Base-by-base conservation (phyloP, 2,797 vertebrate species). In the Poecilia velifera region DNA sequence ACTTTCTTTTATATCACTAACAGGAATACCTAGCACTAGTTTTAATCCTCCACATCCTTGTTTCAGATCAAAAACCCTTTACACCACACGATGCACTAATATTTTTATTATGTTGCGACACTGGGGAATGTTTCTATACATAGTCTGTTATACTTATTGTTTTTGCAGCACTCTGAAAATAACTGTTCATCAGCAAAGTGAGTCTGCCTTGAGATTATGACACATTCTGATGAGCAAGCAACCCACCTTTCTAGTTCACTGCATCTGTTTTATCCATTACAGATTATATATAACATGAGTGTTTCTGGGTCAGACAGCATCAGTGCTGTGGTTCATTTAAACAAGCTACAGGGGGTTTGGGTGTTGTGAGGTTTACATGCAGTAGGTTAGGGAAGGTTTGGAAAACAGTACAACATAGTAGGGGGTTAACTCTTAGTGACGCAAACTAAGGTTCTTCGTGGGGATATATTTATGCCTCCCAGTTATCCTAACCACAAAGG, bases 141-240 rank as follows among this genome's bases (percentile, higher is more conserved):
- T 62, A 73, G n/a, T 39, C 64, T 31, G 68, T 59, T 8, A 1
- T 25, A 6, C 36, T 62, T 31, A 86, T 84, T 79, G 79, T 83
- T 64, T 78, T 66, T 74, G 34, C 57, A 73, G 2, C 64, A 53
- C 64, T 41, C 22, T 76, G 22, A 76, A 92, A 84, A 89, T 81
- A 86, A 43, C 57, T 36, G 1, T 75, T 76, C 77, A 89, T 89
- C 82, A 82, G 78, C 39, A 78, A 88, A 82, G 77, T 45, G 74
- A 80, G 74, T 79, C 74, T 81, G 83, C 78, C 59, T 83, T 80
- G 51, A 84, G 80, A 80, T 83, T 81, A 85, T 91, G 89, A 89
- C 81, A 90, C 86, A 89, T 74, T 76, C 0, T 31, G 73, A 70
- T 57, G 79, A 76, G 36, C 64, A 81, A 3, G 2, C 51, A 76